Conservation (phyloP, 2,113 vertebrate species). For the Scortum barcoo region DNA sequence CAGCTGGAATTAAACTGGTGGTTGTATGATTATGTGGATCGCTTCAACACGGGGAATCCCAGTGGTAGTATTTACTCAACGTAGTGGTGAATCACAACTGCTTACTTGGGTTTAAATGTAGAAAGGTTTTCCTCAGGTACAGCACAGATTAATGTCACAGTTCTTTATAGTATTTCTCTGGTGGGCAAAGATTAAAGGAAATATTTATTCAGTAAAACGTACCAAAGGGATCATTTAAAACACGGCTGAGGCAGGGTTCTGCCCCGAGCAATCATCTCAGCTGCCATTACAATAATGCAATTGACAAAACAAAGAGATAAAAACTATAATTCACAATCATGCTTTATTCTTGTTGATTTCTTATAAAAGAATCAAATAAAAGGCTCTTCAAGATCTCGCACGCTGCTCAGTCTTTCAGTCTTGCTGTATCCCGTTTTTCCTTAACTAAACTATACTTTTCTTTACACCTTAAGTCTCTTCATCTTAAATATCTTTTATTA, state of each 20-base stretch:
- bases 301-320: conserved; percentile 39
- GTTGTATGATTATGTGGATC: neutral
- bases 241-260: neutral
- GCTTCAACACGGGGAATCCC: too few relatives aligned
- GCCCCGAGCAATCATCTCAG: neutral
- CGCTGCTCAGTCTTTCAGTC: conserved; percentile 56
- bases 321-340: conserved; percentile 84
- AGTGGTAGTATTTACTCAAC: neutral
- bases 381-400: conserved; percentile 73
- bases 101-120: neutral
- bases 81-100: neutral
- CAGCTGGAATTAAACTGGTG: neutral
- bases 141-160: neutral
- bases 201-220: neutral
- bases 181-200: conserved; percentile 1
- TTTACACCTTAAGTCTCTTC: conserved; percentile 83
- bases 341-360: conserved; percentile 87
- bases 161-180: neutral
- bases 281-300: conserved; percentile 11
- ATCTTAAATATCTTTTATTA: conserved; percentile 88
- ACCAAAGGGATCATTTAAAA: neutral
- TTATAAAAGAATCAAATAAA: conserved; percentile 85
- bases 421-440: conserved; percentile 62
- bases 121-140: neutral
- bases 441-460: conserved; percentile 82